Evolutionary conservation across 2,888 invertebrate species (phyloP).

Genomic region (Xanthorhoe designata): DNA sequence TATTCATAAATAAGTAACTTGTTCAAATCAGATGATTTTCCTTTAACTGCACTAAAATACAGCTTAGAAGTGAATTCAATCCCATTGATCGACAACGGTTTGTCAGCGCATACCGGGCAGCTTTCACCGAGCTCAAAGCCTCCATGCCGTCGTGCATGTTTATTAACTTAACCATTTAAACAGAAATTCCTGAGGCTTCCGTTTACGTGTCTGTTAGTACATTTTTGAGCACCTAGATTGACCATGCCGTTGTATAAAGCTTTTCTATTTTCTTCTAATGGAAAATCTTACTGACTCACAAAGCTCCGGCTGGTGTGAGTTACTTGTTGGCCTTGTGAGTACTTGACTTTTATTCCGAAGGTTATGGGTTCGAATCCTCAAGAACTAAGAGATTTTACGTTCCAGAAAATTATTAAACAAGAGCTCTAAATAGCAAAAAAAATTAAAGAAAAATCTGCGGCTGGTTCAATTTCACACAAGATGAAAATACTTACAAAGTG

Average conservation of each 20-base stretch:
- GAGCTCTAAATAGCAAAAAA: too few species aligned
- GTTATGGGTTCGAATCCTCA: too few species aligned
- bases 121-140: constrained; percentile 80
- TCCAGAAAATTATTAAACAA: too few species aligned
- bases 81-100: constrained; percentile 43
- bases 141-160: constrained; percentile 73
- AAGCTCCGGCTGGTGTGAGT: not conserved
- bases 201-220: constrained; percentile 67
- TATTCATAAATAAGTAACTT: too few species aligned
- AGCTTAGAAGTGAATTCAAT: constrained; percentile 21
- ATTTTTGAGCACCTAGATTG: constrained; percentile 24
- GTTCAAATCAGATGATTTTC: not conserved
- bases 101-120: constrained; percentile 59
- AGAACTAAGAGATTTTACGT: too few species aligned
- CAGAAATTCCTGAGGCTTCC: constrained; percentile 72
- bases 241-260: constrained; percentile 11
- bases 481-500: not conserved
- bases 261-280: not conserved
- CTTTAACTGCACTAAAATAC: constrained; percentile 2
- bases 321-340: not conserved
- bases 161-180: constrained; percentile 81
- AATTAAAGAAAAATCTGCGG: too few species aligned
- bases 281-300: not conserved
- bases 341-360: too few species aligned
- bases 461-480: not conserved